phyloP scores from a whole-genome alignment of 2,888 invertebrate species.

The Scaptomyza caliginosa region DNA sequence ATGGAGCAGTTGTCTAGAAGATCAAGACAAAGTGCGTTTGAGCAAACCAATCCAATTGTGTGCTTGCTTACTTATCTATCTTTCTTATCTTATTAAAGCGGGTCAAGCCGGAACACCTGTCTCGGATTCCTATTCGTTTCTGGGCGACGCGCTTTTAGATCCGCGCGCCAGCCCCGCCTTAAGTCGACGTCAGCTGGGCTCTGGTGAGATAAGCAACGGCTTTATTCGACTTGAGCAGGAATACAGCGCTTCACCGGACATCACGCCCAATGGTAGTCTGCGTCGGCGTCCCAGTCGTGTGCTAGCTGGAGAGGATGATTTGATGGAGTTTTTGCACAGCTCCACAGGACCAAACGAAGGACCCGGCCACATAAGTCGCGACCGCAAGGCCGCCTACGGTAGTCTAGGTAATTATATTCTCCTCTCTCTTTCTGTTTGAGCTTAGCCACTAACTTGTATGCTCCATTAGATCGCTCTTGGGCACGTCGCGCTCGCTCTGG shows the following conservation, averaged over 20 bases:
- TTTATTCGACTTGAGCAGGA: slow-evolving; percentile 79
- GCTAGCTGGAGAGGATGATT: slow-evolving; percentile 88
- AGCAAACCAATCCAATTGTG: not conserved
- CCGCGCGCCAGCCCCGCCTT: slow-evolving; percentile 89
- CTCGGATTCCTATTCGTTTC: slow-evolving; percentile 89
- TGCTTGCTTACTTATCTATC: not conserved
- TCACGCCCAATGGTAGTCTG: slow-evolving; percentile 95
- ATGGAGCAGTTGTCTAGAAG: slow-evolving; percentile 89
- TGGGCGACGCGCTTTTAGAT: slow-evolving; percentile 92
- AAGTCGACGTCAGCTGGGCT: slow-evolving; percentile 88
- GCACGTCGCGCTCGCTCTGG: slow-evolving; percentile 90
- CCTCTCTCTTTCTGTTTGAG: not conserved
- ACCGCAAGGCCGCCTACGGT: slow-evolving; percentile 90
- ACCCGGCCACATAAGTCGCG: slow-evolving; percentile 86
- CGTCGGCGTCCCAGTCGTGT: slow-evolving; percentile 90
- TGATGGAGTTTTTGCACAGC: slow-evolving; percentile 93
- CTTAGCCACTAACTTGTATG: not conserved
- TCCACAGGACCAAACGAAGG: slow-evolving; percentile 89
- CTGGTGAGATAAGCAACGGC: slow-evolving; percentile 82
- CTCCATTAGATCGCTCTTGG: slow-evolving; percentile 91
- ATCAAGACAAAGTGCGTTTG: slow-evolving; percentile 86
- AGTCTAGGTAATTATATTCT: slow-evolving; percentile 87
- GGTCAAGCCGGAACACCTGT: slow-evolving; percentile 89
- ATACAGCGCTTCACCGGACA: slow-evolving; percentile 86
- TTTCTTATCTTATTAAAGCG: slow-evolving; percentile 82